phyloP scores from a whole-genome alignment of 2,797 vertebrate species.

The Chelon labrosus region DNA sequence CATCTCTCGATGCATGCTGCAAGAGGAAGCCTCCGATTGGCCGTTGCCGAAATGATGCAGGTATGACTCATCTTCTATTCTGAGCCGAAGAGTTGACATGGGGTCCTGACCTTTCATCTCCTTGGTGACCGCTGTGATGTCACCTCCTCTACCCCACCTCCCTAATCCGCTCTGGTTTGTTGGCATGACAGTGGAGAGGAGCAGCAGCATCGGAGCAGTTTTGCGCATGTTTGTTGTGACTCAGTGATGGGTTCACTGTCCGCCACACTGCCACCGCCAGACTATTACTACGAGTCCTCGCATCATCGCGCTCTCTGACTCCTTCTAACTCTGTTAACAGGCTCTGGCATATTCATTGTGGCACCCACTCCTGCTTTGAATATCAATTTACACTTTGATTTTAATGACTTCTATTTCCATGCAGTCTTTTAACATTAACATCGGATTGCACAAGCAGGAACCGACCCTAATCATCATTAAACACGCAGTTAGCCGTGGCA shows the following conservation, averaged over 20 bases:
- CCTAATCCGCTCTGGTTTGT: not conserved
- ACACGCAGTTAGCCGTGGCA: not conserved
- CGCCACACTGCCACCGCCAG: not conserved
- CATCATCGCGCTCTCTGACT: not conserved
- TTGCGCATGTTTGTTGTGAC: not conserved
- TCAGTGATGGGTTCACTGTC: not conserved
- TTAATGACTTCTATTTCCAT: conserved; percentile 27
- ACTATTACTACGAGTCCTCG: conserved; percentile 18
- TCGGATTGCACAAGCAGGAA: too few relatives aligned
- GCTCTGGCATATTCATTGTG: conserved; percentile 15
- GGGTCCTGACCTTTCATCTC: conserved; percentile 72
- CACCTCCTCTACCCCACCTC: conserved; percentile 27
- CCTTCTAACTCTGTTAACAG: conserved; percentile 33
- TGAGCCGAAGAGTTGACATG: conserved; percentile 50
- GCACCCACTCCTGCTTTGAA: conserved; percentile 40
- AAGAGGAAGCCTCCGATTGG: conserved; percentile 51
- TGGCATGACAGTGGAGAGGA: conserved; percentile 2
- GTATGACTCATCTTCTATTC: conserved; percentile 79
- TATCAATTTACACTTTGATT: conserved; percentile 43
- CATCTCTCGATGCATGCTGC: conserved; percentile 26
- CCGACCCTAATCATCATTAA: not conserved
- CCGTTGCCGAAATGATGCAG: conserved; percentile 49
- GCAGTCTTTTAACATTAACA: conserved; percentile 7
- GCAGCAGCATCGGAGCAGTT: conserved; percentile 13
- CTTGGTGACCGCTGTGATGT: conserved; percentile 71